phyloP scores from a whole-genome alignment of 1,140 invertebrate genomes.

The Nymphalis io region DNA sequence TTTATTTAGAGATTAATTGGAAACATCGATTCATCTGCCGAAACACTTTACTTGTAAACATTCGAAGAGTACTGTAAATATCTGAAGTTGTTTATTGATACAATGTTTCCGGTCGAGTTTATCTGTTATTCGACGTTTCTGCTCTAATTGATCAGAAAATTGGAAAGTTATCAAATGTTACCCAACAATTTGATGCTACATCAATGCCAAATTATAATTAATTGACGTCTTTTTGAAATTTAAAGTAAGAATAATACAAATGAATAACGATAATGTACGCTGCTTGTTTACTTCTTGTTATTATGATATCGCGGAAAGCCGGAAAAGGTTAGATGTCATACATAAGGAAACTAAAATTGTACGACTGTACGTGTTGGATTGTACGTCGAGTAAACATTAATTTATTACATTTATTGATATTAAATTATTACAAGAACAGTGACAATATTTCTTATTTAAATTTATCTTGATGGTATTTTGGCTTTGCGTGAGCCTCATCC shows the following conservation, averaged over 20 bases:
- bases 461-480: too few species aligned
- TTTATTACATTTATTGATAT: too few species aligned
- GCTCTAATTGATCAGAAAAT: constrained; percentile 19
- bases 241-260: neutral
- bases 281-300: neutral
- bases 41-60: constrained; percentile 32
- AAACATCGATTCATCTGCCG: constrained; percentile 18
- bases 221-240: constrained; percentile 2
- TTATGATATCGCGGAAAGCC: constrained; percentile 15
- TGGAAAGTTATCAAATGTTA: constrained; percentile 16
- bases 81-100: constrained; percentile 34
- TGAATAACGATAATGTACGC: neutral
- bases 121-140: constrained; percentile 32
- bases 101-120: constrained; percentile 34
- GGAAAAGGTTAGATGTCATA: constrained; percentile 21
- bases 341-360: constrained; percentile 10
- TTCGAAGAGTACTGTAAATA: constrained; percentile 32
- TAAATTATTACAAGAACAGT: too few species aligned
- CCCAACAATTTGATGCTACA: neutral
- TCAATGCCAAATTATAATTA: constrained; percentile 1
- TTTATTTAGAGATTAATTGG: constrained; percentile 6
- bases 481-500: too few species aligned
- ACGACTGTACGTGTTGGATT: too few species aligned
- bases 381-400: too few species aligned
- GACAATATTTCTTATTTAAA: too few species aligned